Evolutionary conservation across 2,888 invertebrate genomes (phyloP), one percentile per base, ranked within the genome.

Genomic region (Colletes collaris): DNA sequence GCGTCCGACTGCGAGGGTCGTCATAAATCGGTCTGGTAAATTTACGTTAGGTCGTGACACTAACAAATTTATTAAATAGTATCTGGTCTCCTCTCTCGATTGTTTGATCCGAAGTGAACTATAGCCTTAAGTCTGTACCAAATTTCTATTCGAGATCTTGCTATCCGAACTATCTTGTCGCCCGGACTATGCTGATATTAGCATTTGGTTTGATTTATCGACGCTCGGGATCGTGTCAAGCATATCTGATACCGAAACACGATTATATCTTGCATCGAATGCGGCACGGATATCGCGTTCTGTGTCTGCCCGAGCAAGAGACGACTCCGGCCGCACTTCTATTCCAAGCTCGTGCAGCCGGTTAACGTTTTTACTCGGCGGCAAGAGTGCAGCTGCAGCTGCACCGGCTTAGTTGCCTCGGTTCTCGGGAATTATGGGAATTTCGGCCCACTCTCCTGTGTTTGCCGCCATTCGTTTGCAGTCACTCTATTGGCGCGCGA

Each of bases 351-450:
- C 67, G 66, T 75, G 77, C 72, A 46, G 62, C 56, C 68, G 76
- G 74, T 83, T 82, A 68, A 80, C 76, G 83, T 83, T 82, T 76
- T 85, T 82, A 67, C 75, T 56, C 59, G 69, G 55, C n/a, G 27
- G 46, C 71, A 73, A 73, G 66, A 77, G 66, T 64, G 74, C 70
- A 71, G 64, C 65, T 73, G 68, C 72, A 68, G 60, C 77, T 70
- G 84, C 77, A 81, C 68, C 60, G 77, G 83, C 46, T 60, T 60
- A 60, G 44, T 60, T 46, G 44, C 60, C 76, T 80, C 64, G 53
- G 70, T 70, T 66, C 55, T 49, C 49, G 59, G 74, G 80, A 86
- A 84, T 84, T 83, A 86, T 83, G 81, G 76, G 80, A 79, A 73
- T 81, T 78, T 74, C 58, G 70, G 46, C 6, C 0, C 6, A 11